Base-by-base conservation (phyloP, 2,797 vertebrate species). In the Myotis findleyi region DNA sequence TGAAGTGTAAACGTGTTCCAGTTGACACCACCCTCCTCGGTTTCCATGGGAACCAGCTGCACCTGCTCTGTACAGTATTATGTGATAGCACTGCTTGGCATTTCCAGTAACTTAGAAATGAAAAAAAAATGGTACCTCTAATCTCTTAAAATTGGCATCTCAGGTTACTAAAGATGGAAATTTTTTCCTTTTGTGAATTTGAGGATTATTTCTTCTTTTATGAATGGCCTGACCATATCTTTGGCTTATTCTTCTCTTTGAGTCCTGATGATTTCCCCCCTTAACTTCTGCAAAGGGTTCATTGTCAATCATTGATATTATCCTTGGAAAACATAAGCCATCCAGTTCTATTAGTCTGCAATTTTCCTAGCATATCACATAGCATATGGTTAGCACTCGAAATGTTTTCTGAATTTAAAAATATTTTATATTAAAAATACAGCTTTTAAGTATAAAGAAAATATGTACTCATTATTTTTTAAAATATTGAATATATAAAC, bases 231-330 rank as follows among this genome's bases (percentile, higher is more conserved):
- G 14, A 82, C 57, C 4, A 21, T 44, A n/a, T 68, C 13, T 89
- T 64, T 57, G 53, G n/a, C 53, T 82, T 20, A 11, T 86, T 87
- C 87, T 93, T 68, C 92, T 77, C 8, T 73, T 55, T 89, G 55
- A 73, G 62, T 82, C 41, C 30, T 73, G 18, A 69, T 41, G 10
- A 69, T 57, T 25, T 41, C 23, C 84, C 84, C 5, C 20, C 55
- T 77, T 80, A 62, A 36, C 14, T 75, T 69, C 57, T 90, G 30
- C 38, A 79, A 51, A 51, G 30, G 27, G 11, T 23, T 82, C 41
- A 64, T 38, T 71, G 55, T n/a, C 71, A 89, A 41, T 66, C 53
- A 82, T 10, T 30, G 30, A n/a, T 38, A 16, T 25, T 33, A 41
- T 76, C 14, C 49, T 84, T 55, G 49, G 72, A 77, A 93, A 72